Base-by-base conservation (phyloP, 2,888 invertebrate species). In the Icerya purchasi region DNA sequence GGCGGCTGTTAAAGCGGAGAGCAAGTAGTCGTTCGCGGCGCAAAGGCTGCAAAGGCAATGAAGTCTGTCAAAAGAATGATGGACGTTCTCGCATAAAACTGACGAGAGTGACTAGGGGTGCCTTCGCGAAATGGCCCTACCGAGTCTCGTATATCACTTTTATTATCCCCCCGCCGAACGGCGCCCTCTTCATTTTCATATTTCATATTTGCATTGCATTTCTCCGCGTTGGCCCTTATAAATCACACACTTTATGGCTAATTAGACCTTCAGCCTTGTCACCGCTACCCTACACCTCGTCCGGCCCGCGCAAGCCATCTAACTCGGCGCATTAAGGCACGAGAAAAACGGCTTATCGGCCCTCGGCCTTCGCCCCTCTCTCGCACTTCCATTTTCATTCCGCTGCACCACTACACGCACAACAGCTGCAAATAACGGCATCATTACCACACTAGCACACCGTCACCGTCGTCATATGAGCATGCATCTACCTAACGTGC, bases 91-190 rank as follows among this genome's bases (percentile, higher is more conserved):
- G 77, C 76, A 80, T 80, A 81, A 80, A 80, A 76, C 80, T 81
- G 81, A 81, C 81, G 81, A 81, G 63, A 61, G 79, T 77, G 78
- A 77, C 73, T 74, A 73, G 76, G 73, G 76, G 76, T 77, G 77
- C 77, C 77, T 77, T 76, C 75, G 76, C 78, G 77, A 65, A 81
- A 82, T 80, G 81, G 81, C 81, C 77, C 81, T 78, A 78, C 78
- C 78, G 81, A 80, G 81, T 78, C 79, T 78, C 78, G 77, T 82
- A 81, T 80, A 81, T 82, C 81, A 81, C 79, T 81, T 82, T 81
- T 82, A 81, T 81, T 81, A 81, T 80, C 78, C 80, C 60, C 77
- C 78, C n/a, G n/a, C n/a, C n/a, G n/a, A n/a, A n/a, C n/a, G n/a
- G n/a, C n/a, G n/a, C n/a, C n/a, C 78, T 78, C 78, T 78, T 78